Percentiles rank a stretch among this genome's conserved stretches.
Evolutionary conservation across 2,113 vertebrate species (phyloP).

Genomic region (Chaetura pelagica): DNA sequence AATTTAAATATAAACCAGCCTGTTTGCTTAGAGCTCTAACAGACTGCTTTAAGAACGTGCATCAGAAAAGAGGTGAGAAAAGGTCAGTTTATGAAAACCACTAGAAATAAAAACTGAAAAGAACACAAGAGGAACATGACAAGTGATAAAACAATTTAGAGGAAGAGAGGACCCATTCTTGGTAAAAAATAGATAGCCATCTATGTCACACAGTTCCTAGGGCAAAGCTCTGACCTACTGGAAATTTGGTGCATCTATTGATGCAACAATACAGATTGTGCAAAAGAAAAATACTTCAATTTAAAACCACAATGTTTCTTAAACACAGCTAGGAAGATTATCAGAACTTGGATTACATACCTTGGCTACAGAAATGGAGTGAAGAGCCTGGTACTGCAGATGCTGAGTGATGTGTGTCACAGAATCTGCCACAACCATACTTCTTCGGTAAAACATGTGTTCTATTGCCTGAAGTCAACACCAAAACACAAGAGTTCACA

Average conservation of each 20-base stretch:
- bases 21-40: background rate
- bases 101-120: background rate
- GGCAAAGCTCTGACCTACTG: background rate
- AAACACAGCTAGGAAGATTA: background rate
- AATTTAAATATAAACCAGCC: background rate
- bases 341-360: slow-evolving; percentile 68
- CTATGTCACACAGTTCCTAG: background rate
- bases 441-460: slow-evolving; percentile 92
- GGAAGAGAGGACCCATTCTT: background rate
- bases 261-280: background rate
- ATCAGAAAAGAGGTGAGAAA: background rate
- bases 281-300: background rate
- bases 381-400: slow-evolving; percentile 93
- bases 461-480: slow-evolving; percentile 86
- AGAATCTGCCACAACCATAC: slow-evolving; percentile 94
- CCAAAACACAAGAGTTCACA: background rate
- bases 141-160: background rate
- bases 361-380: slow-evolving; percentile 90
- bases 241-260: background rate
- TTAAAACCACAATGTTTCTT: background rate
- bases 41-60: background rate
- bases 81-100: background rate
- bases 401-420: slow-evolving; percentile 94
- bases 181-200: background rate
- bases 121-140: background rate